These are phyloP conservation scores for Apostichopus parvimensis DNA, from an alignment of 35 echinoderm and acorn worm species.

Conservation along the genomic window DNA sequence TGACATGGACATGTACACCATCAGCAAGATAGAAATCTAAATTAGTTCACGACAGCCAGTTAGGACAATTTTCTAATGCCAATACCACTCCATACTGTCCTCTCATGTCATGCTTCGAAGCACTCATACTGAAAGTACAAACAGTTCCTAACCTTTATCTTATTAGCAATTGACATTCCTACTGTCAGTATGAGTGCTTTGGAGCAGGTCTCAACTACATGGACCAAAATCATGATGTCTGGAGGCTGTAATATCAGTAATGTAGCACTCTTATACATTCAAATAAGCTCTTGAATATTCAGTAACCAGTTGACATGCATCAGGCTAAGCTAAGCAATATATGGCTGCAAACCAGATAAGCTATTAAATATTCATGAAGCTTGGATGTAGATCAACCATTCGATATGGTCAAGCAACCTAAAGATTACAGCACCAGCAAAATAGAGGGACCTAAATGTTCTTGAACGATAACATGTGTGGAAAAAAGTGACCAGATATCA, in stretches of 20 bases:
- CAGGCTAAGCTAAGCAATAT: conserved; percentile 13
- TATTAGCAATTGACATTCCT: not conserved
- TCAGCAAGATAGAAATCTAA: conserved; percentile 66
- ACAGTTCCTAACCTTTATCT: too few species aligned
- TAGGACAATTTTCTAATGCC: too few species aligned
- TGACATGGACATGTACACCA: conserved; percentile 18
- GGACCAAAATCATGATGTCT: conserved; percentile 45
- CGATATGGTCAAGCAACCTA: not conserved
- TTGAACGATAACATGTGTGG: too few species aligned
- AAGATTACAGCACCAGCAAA: conserved; percentile 77
- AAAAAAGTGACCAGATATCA: too few species aligned
- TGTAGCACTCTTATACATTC: conserved; percentile 60
- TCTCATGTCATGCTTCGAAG: too few species aligned
- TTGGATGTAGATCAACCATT: conserved; percentile 49
- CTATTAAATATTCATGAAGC: too few species aligned
- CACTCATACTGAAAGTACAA: too few species aligned
- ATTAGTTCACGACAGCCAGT: too few species aligned
- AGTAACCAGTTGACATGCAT: not conserved
- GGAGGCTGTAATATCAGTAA: conserved; percentile 67
- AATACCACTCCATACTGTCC: too few species aligned
- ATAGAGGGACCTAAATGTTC: conserved; percentile 33
- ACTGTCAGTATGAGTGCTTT: too few species aligned
- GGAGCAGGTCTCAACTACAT: not conserved
- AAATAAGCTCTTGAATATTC: conserved; percentile 10
- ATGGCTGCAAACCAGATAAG: too few species aligned